Percentiles rank a stretch among this genome's conserved stretches.
Conservation (phyloP, 2,888 invertebrate genomes). For the Alloscopus bannaensis region DNA sequence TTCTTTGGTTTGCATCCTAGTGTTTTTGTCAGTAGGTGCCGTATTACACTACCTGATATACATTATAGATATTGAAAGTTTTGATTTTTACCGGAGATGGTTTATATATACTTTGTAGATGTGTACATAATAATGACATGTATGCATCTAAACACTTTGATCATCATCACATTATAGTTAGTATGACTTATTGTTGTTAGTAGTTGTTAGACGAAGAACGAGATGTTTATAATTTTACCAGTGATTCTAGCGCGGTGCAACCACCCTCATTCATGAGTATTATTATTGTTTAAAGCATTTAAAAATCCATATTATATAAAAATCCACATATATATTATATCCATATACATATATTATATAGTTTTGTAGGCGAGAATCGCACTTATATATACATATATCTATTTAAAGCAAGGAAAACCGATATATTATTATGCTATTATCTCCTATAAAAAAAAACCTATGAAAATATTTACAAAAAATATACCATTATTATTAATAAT, state of each 20-base stretch:
- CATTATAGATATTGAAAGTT: too few relatives aligned
- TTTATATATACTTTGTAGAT: too few relatives aligned
- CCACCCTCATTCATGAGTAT: conserved; percentile 72
- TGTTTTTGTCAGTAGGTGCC: too few relatives aligned
- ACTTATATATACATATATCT: conserved; percentile 57
- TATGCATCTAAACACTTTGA: too few relatives aligned
- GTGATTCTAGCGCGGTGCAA: conserved; percentile 71
- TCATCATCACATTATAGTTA: conserved; percentile 39
- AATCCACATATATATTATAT: conserved; percentile 44
- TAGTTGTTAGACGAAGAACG: conserved; percentile 47
- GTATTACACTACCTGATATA: too few relatives aligned
- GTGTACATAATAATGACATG: too few relatives aligned
- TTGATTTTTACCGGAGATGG: too few relatives aligned
- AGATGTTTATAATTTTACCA: conserved; percentile 65
- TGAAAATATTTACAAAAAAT: conserved; percentile 18
- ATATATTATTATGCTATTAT: conserved; percentile 21
- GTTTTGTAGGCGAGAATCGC: conserved; percentile 64
- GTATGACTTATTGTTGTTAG: too few relatives aligned
- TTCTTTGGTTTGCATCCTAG: too few relatives aligned
- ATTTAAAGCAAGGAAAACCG: conserved; percentile 34
- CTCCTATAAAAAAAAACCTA: conserved; percentile 13
- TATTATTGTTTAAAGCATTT: conserved; percentile 67
- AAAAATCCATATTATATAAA: conserved; percentile 53
- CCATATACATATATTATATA: conserved; percentile 43
- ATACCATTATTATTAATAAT: conserved; percentile 22